These are phyloP conservation scores for Drosophila varians DNA, from an alignment of 1,140 invertebrate genomes.

Conservation along the genomic window DNA sequence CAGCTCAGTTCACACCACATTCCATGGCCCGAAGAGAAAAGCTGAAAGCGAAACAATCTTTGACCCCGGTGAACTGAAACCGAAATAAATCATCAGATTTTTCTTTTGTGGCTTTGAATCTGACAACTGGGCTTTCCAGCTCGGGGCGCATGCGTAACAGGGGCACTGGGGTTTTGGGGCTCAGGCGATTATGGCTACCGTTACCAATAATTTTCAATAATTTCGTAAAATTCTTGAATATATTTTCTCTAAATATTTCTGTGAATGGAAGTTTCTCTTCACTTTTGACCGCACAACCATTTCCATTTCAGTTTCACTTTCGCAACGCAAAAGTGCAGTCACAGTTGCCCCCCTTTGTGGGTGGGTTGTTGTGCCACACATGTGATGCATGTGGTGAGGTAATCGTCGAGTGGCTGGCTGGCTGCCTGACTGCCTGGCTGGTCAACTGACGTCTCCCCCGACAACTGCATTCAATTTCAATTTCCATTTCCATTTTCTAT, in stretches of 20 bases:
- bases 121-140: slow-evolving; percentile 36
- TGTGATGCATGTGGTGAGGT: slow-evolving; percentile 34
- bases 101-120: slow-evolving; percentile 8
- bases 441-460: slow-evolving; percentile 16
- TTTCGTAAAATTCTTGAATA: background rate
- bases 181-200: background rate
- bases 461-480: slow-evolving; percentile 40
- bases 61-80: slow-evolving; percentile 41
- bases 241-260: background rate
- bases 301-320: slow-evolving; percentile 67
- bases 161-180: background rate
- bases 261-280: too few species aligned
- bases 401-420: slow-evolving; percentile 26
- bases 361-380: slow-evolving; percentile 7
- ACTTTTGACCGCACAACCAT: too few species aligned
- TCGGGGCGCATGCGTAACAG: slow-evolving; percentile 54
- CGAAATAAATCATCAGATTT: slow-evolving; percentile 70
- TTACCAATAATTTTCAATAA: background rate
- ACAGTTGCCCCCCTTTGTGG: slow-evolving; percentile 12
- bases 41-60: slow-evolving; percentile 50
- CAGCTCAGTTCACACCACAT: slow-evolving; percentile 16
- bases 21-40: slow-evolving; percentile 35
- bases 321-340: slow-evolving; percentile 55
- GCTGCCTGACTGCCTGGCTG: too few species aligned
- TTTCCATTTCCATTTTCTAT: slow-evolving; percentile 63